These are phyloP conservation scores for Chymomyza fuscimana DNA, from an alignment of 2,888 invertebrate species.

Conservation along the genomic window DNA sequence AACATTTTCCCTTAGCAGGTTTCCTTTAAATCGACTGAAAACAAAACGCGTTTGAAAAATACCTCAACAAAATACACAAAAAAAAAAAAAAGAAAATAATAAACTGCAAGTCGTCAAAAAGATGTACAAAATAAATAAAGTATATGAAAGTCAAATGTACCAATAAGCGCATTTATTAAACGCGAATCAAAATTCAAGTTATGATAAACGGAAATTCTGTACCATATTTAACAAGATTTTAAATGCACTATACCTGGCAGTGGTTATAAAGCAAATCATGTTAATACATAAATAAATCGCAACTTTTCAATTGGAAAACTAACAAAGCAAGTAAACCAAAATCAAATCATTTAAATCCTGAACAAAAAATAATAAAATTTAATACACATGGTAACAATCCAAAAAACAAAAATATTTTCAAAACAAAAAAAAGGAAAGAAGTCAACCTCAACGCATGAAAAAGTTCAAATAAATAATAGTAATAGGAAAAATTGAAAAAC, in stretches of 20 bases:
- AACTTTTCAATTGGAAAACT: slow-evolving; percentile 36
- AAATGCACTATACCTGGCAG: slow-evolving; percentile 64
- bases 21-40: slow-evolving; percentile 38
- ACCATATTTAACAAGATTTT: slow-evolving; percentile 64
- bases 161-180: neutral
- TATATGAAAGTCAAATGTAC: slow-evolving; percentile 15
- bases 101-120: neutral
- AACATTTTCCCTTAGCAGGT: slow-evolving; percentile 57
- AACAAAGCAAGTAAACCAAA: slow-evolving; percentile 37
- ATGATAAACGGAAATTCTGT: slow-evolving; percentile 1
- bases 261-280: slow-evolving; percentile 25
- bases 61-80: neutral
- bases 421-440: slow-evolving; percentile 26
- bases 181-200: neutral
- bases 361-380: slow-evolving; percentile 13
- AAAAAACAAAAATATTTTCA: slow-evolving; percentile 25
- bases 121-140: neutral
- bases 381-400: slow-evolving; percentile 9
- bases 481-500: slow-evolving; percentile 10
- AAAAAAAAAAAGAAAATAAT: neutral
- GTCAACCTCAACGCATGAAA: slow-evolving; percentile 9
- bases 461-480: slow-evolving; percentile 17
- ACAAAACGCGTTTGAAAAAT: slow-evolving; percentile 2
- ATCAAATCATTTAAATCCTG: slow-evolving; percentile 9
- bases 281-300: slow-evolving; percentile 29